Evolutionary conservation across 1,140 invertebrate species (phyloP), one percentile per base, ranked within the genome.

Genomic region (Drosophila bifasciata): DNA sequence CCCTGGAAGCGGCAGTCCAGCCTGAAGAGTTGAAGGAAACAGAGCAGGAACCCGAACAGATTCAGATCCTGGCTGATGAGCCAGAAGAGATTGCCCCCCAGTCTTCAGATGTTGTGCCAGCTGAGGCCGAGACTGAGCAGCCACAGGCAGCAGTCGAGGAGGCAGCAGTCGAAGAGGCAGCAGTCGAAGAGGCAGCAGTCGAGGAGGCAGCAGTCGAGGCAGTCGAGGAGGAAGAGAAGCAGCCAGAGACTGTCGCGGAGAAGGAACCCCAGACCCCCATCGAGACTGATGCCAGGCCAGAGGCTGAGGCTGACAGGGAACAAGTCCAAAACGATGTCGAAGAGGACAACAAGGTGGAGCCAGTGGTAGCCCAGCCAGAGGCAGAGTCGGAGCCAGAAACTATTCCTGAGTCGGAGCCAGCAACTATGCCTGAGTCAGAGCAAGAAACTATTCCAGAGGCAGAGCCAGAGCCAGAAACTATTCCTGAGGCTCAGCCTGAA

Each of bases 141-240:
- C 5, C 62, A 23, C 49, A 63, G 16, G 53, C 61, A 1, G 58
- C 51, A 5, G 41, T 15, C 5, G 2, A 39, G 15, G n/a, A 63
- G 15, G 53, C 61, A 1, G 57, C 51, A 5, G 3, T 44, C 2
- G 21, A 55, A 56, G 41, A 58, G 28, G 72, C 53, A 15, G 41
- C 51, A 5, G 41, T 15, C 5, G 2, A 39, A 5, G 3, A 63
- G 16, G 53, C 61, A 1, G 58, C 51, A 5, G 41, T 15, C 5
- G 2, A 39, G 15, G n/a, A n/a, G n/a, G n/a, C n/a, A 41, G 58
- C 48, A 21, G 45, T 36, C 1, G 61, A 83, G 39, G 51, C 58
- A 3, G 41, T 44, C 2, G 21, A 55, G 60, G 41, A 58, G 28
- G 72, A 58, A 15, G 41, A 68, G 13, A 25, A 63, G 3, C 2